phyloP scores from a whole-genome alignment of 2,113 vertebrate genomes.

The Reinhardtius hippoglossoides region DNA sequence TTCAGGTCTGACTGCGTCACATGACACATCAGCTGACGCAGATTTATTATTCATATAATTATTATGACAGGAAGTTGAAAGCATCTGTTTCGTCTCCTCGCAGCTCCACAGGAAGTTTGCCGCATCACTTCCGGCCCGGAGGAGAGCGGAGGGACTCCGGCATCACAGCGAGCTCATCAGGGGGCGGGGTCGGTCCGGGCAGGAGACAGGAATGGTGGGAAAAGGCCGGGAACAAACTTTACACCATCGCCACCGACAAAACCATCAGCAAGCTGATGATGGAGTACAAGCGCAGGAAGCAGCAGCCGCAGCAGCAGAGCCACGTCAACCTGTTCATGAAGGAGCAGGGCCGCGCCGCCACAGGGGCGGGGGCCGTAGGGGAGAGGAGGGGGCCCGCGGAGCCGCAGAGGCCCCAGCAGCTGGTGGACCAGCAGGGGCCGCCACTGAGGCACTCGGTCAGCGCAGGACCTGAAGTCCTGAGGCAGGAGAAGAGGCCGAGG shows the following conservation, averaged over 20 bases:
- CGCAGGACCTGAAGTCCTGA: constrained; percentile 91
- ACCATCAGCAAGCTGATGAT: constrained; percentile 94
- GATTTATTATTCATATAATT: background rate
- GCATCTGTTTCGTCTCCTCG: background rate
- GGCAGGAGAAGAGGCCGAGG: constrained; percentile 91
- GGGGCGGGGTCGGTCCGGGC: constrained; percentile 60
- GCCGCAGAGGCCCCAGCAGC: constrained; percentile 88
- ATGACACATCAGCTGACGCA: background rate
- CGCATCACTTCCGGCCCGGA: constrained; percentile 77
- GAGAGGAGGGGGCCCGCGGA: constrained; percentile 82
- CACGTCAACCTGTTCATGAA: constrained; percentile 85
- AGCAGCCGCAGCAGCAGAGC: constrained; percentile 77
- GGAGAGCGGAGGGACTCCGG: constrained; percentile 71
- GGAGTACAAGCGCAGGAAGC: constrained; percentile 94
- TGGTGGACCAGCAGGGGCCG: constrained; percentile 87
- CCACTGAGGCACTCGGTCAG: constrained; percentile 95
- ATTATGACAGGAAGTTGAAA: background rate
- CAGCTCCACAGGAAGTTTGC: constrained; percentile 73
- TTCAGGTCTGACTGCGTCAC: constrained; percentile 55
- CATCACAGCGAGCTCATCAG: constrained; percentile 70
- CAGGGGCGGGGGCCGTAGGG: constrained; percentile 79
- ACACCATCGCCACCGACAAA: constrained; percentile 93
- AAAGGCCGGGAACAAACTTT: constrained; percentile 93
- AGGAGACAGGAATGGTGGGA: constrained; percentile 98
- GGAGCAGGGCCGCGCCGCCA: constrained; percentile 81